phyloP scores from a whole-genome alignment of 2,888 invertebrate species.

The Acanthococcus lagerstroemiae region DNA sequence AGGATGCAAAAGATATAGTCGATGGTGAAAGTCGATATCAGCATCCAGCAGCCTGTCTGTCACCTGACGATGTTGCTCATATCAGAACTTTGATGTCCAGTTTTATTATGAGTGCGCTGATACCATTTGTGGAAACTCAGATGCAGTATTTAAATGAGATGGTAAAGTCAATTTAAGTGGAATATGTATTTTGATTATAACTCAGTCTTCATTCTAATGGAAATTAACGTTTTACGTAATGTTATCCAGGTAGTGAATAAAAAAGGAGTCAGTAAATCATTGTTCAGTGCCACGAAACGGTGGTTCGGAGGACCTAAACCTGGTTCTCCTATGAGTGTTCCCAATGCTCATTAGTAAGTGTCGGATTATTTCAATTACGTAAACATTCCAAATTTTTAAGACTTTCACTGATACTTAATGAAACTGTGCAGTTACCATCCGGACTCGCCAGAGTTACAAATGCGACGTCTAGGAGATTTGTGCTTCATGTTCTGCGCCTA shows the following conservation, averaged over 20 bases:
- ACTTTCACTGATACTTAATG: too few relatives aligned
- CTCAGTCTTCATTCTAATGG: too few relatives aligned
- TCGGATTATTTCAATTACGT: neutral
- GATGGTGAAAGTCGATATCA: neutral
- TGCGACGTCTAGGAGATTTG: conserved; percentile 84
- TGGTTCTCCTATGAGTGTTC: conserved; percentile 59
- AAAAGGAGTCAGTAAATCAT: conserved; percentile 84
- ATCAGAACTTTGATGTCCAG: conserved; percentile 76
- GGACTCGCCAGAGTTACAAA: conserved; percentile 83
- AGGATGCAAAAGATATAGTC: too few relatives aligned
- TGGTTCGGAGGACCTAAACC: conserved; percentile 90
- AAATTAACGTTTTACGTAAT: neutral
- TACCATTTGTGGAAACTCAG: conserved; percentile 86
- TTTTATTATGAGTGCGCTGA: conserved; percentile 70
- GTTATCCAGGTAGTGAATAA: conserved; percentile 59
- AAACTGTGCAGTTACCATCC: conserved; percentile 62
- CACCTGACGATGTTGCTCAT: conserved; percentile 72
- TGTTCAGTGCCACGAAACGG: conserved; percentile 87
- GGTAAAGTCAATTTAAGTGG: conserved; percentile 44
- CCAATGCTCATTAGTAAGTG: conserved; percentile 46
- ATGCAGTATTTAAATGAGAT: conserved; percentile 68
- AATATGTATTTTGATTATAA: neutral
- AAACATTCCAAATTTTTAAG: conserved; percentile 17
- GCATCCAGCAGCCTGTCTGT: conserved; percentile 64
- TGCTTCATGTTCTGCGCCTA: conserved; percentile 95